These are phyloP conservation scores for Dasypolia templi DNA, from an alignment of 2,888 invertebrate species.

Conservation along the genomic window DNA sequence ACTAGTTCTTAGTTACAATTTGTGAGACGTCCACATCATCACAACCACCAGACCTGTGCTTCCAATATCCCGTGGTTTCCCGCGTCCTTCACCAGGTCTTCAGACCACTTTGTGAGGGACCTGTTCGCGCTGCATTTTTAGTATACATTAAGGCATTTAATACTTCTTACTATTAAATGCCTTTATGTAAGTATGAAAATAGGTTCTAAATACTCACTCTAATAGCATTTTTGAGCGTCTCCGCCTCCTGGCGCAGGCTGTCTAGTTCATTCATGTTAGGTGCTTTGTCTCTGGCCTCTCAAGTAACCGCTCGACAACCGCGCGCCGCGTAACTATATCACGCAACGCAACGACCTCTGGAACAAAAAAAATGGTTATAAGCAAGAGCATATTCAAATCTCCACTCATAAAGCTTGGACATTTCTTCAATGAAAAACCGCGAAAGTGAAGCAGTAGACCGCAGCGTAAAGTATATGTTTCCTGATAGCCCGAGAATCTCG, in stretches of 20 bases:
- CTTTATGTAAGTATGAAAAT: background rate
- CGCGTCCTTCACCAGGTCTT: background rate
- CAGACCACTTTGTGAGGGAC: background rate
- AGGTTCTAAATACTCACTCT: constrained; percentile 90
- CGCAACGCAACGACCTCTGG: constrained; percentile 82
- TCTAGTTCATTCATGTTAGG: constrained; percentile 98
- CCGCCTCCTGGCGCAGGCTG: constrained; percentile 99
- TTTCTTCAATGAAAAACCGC: background rate
- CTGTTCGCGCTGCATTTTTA: background rate
- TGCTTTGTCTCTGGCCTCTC: constrained; percentile 56
- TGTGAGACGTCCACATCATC: background rate
- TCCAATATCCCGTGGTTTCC: background rate
- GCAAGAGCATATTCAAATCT: background rate
- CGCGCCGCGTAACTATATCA: constrained; percentile 72
- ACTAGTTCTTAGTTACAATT: background rate
- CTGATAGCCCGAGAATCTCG: background rate
- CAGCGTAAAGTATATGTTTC: background rate
- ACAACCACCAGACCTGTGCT: background rate
- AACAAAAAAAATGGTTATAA: constrained; percentile 32
- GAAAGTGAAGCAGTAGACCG: no score
- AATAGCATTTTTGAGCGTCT: constrained; percentile 99
- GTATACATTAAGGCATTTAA: no score
- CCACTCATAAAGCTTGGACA: background rate
- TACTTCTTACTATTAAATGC: background rate
- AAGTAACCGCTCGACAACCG: constrained; percentile 68